phyloP scores from a whole-genome alignment of 2,888 invertebrate species.

The Sphaerophoria rueppellii region DNA sequence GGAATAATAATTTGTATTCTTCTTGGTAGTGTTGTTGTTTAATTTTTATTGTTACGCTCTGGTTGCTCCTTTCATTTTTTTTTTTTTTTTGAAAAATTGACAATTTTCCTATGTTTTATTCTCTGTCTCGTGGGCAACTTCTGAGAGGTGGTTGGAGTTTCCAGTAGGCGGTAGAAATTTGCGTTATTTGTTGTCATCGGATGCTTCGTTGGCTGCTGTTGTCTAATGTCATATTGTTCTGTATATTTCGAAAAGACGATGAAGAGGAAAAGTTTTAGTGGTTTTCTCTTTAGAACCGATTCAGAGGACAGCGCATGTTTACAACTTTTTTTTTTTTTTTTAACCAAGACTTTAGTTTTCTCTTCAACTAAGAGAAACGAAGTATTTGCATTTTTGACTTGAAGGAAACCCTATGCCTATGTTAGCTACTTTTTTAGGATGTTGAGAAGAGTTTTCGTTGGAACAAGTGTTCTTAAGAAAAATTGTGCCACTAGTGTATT shows the following conservation, averaged over 20 bases:
- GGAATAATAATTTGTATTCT: conserved; percentile 1
- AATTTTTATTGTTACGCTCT: conserved; percentile 19
- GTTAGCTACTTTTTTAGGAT: too few species aligned
- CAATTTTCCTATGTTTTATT: conserved; percentile 4
- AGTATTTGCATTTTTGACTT: too few species aligned
- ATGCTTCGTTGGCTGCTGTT: conserved; percentile 10
- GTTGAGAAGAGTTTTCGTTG: too few species aligned
- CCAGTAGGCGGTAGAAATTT: conserved; percentile 34
- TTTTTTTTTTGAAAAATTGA: background rate
- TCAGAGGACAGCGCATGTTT: conserved; percentile 6
- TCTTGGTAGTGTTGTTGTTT: background rate
- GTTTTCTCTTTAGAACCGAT: conserved; percentile 27
- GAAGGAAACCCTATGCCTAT: too few species aligned
- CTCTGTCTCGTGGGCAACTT: background rate
- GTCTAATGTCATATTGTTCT: too few species aligned
- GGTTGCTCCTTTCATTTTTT: conserved; percentile 35
- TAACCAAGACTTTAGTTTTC: background rate
- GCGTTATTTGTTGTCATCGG: conserved; percentile 51
- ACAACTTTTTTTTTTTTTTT: background rate
- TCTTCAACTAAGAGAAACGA: conserved; percentile 3
- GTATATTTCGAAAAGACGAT: too few species aligned
- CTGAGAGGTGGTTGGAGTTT: background rate
- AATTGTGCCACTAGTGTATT: too few species aligned
- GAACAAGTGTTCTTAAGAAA: too few species aligned
- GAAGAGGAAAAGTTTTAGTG: background rate